Evolutionary conservation across 2,113 vertebrate species (phyloP).

Genomic region (Microcebus murinus): DNA sequence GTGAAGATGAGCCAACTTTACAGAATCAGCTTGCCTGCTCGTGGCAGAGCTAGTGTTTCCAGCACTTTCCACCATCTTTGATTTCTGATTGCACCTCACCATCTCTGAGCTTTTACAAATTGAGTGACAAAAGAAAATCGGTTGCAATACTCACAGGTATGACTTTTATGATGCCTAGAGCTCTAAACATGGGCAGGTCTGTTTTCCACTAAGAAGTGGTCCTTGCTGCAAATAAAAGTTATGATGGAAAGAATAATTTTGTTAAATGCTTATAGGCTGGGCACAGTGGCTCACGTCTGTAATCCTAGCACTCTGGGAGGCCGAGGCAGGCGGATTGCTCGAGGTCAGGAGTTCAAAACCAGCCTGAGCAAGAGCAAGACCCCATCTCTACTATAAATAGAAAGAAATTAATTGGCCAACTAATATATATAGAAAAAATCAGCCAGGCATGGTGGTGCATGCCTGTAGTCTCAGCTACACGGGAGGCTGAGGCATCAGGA

Average conservation of each 20-base stretch:
- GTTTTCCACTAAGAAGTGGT: background rate
- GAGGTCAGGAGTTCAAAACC: no score
- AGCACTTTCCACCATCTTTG: background rate
- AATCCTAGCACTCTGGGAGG: no score
- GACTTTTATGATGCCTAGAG: background rate
- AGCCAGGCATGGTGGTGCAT: no score
- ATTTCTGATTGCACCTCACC: background rate
- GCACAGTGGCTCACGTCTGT: no score
- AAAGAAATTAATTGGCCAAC: no score
- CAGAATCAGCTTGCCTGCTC: background rate
- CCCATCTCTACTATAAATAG: no score
- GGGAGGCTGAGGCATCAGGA: no score
- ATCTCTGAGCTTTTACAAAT: background rate
- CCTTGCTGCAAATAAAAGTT: background rate
- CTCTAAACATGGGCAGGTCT: background rate
- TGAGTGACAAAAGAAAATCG: background rate
- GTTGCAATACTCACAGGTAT: background rate
- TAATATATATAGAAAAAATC: no score
- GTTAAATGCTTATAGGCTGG: background rate
- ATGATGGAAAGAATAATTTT: background rate
- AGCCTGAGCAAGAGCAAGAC: no score
- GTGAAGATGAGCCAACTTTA: background rate
- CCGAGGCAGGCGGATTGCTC: no score
- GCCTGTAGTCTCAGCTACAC: no score
- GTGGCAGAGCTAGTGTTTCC: background rate